A percentile compares a stretch with the other conserved stretches of the same genome.
These are phyloP conservation scores for Lemur catta DNA, from an alignment of 2,797 vertebrate genomes.

Conservation along the genomic window DNA sequence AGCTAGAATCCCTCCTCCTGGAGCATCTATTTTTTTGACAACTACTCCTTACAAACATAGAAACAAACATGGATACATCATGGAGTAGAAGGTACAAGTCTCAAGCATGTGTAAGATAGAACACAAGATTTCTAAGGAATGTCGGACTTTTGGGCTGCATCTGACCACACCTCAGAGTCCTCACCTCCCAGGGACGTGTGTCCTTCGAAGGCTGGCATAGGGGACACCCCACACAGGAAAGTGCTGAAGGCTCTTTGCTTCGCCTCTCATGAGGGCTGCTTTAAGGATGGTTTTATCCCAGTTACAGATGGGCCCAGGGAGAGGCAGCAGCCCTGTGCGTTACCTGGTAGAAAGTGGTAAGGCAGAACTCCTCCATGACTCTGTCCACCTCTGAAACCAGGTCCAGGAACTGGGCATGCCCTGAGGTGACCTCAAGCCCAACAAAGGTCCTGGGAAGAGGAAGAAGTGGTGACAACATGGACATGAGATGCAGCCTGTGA, in stretches of 20 bases:
- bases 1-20: not conserved
- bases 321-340: not conserved
- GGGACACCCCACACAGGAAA: not conserved
- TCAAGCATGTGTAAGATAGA: not conserved
- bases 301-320: not conserved
- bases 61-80: not conserved
- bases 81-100: not conserved
- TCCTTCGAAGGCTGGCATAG: not conserved
- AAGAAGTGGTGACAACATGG: not conserved
- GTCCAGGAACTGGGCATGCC: conserved; percentile 88
- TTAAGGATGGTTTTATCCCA: not conserved
- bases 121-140: not conserved
- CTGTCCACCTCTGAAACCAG: conserved; percentile 88
- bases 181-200: not conserved
- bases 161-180: not conserved
- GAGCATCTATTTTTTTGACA: not conserved
- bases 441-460: conserved; percentile 86
- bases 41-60: not conserved
- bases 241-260: not conserved
- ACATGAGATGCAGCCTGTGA: not conserved
- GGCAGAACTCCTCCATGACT: conserved; percentile 89
- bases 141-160: not conserved
- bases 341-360: conserved; percentile 93
- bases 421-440: conserved; percentile 87
- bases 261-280: not conserved